Percentiles rank a stretch among this genome's conserved stretches.
phyloP scores from a whole-genome alignment of 2,113 vertebrate species.

The Manacus vitellinus region DNA sequence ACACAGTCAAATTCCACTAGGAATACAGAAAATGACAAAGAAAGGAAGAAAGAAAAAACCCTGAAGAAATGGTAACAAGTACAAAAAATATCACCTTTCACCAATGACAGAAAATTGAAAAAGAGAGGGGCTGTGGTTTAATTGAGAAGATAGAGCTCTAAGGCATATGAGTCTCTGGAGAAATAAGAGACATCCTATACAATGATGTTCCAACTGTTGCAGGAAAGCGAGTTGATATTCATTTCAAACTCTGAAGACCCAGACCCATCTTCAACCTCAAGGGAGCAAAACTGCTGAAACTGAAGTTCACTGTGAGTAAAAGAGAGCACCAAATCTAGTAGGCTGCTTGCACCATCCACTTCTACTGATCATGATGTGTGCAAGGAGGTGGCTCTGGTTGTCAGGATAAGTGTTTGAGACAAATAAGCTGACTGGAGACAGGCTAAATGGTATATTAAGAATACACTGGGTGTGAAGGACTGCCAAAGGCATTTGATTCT shows the following conservation, averaged over 20 bases:
- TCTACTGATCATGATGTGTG: neutral
- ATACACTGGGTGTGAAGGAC: neutral
- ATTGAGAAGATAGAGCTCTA: neutral
- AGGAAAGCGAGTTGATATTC: neutral
- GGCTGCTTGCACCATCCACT: neutral
- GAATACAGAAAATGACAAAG: neutral
- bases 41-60: neutral
- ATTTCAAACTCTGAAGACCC: neutral
- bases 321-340: neutral
- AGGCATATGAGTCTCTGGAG: neutral
- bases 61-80: neutral
- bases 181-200: neutral
- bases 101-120: neutral
- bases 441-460: neutral
- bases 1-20: neutral
- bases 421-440: neutral
- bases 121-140: neutral
- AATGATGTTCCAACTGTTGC: neutral
- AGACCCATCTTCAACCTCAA: neutral
- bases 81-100: neutral
- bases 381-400: neutral
- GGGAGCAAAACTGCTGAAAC: neutral
- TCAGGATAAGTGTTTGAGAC: neutral
- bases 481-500: neutral
- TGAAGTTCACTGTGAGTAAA: neutral